Base-by-base conservation (phyloP, 1,140 invertebrate genomes). In the Heliothis virescens region DNA sequence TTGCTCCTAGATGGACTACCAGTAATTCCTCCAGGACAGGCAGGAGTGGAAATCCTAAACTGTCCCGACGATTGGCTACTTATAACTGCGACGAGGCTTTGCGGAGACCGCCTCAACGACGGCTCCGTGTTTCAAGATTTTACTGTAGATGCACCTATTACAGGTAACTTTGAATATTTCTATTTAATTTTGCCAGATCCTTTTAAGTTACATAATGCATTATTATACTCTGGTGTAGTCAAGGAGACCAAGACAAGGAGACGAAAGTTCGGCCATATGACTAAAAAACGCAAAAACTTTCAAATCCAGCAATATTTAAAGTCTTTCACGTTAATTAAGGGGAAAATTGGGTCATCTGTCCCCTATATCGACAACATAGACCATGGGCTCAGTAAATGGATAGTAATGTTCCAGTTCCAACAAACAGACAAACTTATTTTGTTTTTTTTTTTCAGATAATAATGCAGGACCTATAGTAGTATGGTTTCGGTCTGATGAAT, bases 91-190 rank as follows among this genome's bases (percentile, higher is more conserved):
- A 95, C 96, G 11, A 93, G 97, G 78, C 91, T 97, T 7, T 97
- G 97, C 85, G 97, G 97, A 0, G 96, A 97, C 71, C 94, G 96
- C n/a, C 94, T 98, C 2, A 97, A 97, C 86, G 97, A 97, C 88
- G 97, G 96, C 13, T 94, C 95, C 1, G 85, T 95, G 2, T 90
- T 95, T 48, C 95, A 96, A 47, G 95, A 97, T 86, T 97, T 96
- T 83, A 96, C 95, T 29, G 89, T 95, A 60, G 96, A 97, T 91
- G 95, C 96, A 53, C 96, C 96, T 16, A 95, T 97, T 47, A 96
- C 95, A 86, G 97, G 97, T 95, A 85, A 34, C 21, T 48, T 71
- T 57, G 55, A 52, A 60, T 41, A 47, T 59, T 55, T 9, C 9
- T 5, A 34, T 34, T 41, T 41, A 41, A 9, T 41, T 0, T 41